These are phyloP conservation scores for Andricus grossulariae DNA, from an alignment of 1,140 invertebrate genomes.

Conservation along the genomic window DNA sequence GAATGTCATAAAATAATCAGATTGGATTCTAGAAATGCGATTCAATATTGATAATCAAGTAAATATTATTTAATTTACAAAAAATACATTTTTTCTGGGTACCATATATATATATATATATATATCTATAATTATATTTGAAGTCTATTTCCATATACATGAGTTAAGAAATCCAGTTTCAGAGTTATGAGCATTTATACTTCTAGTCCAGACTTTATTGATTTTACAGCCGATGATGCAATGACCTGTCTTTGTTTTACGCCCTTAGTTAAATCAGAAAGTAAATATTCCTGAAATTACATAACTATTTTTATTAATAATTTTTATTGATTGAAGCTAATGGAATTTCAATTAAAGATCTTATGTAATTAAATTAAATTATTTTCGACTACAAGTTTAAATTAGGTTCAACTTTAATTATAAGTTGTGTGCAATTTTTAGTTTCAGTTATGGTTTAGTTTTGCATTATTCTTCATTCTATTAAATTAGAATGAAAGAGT, in stretches of 20 bases:
- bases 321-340: no score
- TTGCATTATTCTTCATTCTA: constrained; percentile 62
- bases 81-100: background rate
- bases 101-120: background rate
- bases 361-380: no score
- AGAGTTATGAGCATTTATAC: background rate
- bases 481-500: constrained; percentile 64
- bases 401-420: constrained; percentile 7
- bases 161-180: background rate
- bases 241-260: background rate
- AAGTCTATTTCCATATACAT: constrained; percentile 11
- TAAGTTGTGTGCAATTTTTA: constrained; percentile 46
- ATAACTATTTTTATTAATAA: no score
- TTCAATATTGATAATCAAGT: no score
- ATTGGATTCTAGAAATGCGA: no score
- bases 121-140: constrained; percentile 24
- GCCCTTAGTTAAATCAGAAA: background rate
- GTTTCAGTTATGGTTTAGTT: constrained; percentile 61
- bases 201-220: constrained; percentile 18
- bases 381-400: no score
- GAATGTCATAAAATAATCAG: no score
- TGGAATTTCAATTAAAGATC: no score
- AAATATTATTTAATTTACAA: background rate
- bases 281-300: no score
- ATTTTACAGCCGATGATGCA: background rate